Evolutionary conservation across 1,140 invertebrate species (phyloP), one percentile per base, ranked within the genome.

Genomic region (Megathymus violae): DNA sequence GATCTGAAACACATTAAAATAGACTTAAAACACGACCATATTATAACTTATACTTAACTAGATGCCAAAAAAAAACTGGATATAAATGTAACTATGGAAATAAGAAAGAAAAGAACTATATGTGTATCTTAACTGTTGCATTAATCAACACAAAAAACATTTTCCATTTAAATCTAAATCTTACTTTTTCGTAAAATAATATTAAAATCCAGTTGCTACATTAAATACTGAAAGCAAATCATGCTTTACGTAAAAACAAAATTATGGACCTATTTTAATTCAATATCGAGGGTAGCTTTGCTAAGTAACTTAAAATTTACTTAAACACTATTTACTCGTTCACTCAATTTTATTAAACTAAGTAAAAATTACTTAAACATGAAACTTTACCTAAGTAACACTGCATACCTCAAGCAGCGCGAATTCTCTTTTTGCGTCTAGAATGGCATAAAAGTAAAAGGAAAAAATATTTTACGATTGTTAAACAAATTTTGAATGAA

Each of bases 321-420:
- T 31, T 47, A 43, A 15, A 3, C 9, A 54, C 16, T 56, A 22
- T 22, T 34, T 51, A 22, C 15, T 44, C 51, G 38, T 41, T 61
- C 44, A 54, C 38, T 52, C 48, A 52, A 52, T 40, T 27, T 38
- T 54, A 54, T 47, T 46, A 41, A 47, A 54, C 65, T 67, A 62
- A 67, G 52, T 67, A n/a, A 67, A 67, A 62, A 63, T 46, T 62
- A 62, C 64, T 58, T 58, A 59, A 56, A 56, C 38, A 40, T 48
- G 25, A 61, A 56, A 48, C 38, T 46, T 36, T 41, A 43, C 52
- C 52, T 58, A 58, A 58, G 52, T 44, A 58, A 58, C 52, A 58
- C 31, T 58, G 52, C 52, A 54, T 54, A 40, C 52, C 40, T 44
- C 52, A 5, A 54, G 1, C 38, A 27, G 38, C 51, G 38, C 11